phyloP scores from a whole-genome alignment of 2,888 invertebrate species.

The Lasioglossum oenotherae region DNA sequence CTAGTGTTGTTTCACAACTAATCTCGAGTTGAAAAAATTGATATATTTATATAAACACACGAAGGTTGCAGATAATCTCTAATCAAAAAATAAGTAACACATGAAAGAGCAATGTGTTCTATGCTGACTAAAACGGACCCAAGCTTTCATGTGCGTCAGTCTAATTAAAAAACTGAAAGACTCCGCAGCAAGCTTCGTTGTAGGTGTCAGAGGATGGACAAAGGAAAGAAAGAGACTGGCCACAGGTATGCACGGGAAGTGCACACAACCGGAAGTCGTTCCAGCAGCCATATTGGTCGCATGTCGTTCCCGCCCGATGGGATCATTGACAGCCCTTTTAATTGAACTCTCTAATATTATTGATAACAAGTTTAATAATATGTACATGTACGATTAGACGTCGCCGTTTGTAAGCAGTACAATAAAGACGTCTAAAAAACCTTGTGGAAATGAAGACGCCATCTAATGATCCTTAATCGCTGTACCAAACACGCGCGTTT shows the following conservation, averaged over 20 bases:
- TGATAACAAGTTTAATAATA: constrained; percentile 73
- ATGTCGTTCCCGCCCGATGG: constrained; percentile 10
- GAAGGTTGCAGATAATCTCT: not conserved
- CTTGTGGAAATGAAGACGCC: constrained; percentile 70
- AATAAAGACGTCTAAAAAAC: constrained; percentile 73
- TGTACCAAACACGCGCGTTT: constrained; percentile 54
- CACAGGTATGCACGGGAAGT: not conserved
- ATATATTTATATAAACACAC: not conserved
- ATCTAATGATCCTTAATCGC: constrained; percentile 59
- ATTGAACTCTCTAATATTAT: constrained; percentile 77
- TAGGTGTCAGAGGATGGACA: not conserved
- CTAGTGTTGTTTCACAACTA: not conserved
- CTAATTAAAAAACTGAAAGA: not conserved
- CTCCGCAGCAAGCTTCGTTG: not conserved
- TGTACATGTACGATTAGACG: constrained; percentile 75
- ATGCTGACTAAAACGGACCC: not conserved
- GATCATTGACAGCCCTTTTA: constrained; percentile 69
- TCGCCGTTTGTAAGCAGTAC: constrained; percentile 71
- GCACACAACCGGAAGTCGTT: constrained; percentile 22
- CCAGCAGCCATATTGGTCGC: constrained; percentile 6
- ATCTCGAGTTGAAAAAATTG: not conserved
- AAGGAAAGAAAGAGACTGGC: constrained; percentile 23
- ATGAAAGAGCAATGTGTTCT: not conserved
- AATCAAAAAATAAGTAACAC: not conserved
- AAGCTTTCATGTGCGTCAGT: not conserved